Conservation (phyloP, 2,888 invertebrate genomes). For the Agrenia bidenticulata region DNA sequence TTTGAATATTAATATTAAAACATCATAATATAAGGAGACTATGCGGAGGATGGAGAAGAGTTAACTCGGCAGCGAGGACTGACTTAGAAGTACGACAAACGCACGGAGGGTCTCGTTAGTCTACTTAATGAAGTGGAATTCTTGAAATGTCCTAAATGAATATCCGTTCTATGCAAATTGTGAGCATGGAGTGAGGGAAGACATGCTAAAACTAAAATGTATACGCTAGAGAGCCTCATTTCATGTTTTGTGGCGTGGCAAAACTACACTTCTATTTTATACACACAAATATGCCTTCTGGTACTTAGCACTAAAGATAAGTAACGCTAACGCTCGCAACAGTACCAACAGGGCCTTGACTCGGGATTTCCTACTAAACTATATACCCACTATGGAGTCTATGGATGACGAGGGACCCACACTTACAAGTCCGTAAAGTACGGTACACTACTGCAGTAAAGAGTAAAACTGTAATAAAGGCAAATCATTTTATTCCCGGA, state of each 20-base stretch:
- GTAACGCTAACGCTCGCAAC: too few species aligned
- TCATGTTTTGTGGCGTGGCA: conserved; percentile 6
- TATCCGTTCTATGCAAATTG: conserved; percentile 19
- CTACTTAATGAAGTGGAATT: conserved; percentile 45
- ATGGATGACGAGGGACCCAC: too few species aligned
- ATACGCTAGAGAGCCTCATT: not conserved
- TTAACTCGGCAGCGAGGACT: too few species aligned
- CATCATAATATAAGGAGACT: too few species aligned
- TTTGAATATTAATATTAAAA: too few species aligned
- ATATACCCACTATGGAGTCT: too few species aligned
- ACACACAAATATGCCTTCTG: too few species aligned
- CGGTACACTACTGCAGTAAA: not conserved
- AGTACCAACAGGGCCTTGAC: too few species aligned
- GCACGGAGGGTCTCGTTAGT: conserved; percentile 22
- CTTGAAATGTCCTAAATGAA: conserved; percentile 42
- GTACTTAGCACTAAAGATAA: not conserved
- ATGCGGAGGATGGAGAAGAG: too few species aligned
- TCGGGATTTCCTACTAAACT: too few species aligned
- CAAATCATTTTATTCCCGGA: conserved; percentile 12
- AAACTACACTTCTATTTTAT: not conserved
- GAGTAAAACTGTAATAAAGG: conserved; percentile 6
- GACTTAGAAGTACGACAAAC: too few species aligned
- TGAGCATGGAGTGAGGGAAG: not conserved
- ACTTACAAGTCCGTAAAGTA: too few species aligned
- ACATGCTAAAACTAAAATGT: not conserved